These are phyloP conservation scores for Temnothorax nylanderi DNA, from an alignment of 1,140 invertebrate species.

Conservation along the genomic window DNA sequence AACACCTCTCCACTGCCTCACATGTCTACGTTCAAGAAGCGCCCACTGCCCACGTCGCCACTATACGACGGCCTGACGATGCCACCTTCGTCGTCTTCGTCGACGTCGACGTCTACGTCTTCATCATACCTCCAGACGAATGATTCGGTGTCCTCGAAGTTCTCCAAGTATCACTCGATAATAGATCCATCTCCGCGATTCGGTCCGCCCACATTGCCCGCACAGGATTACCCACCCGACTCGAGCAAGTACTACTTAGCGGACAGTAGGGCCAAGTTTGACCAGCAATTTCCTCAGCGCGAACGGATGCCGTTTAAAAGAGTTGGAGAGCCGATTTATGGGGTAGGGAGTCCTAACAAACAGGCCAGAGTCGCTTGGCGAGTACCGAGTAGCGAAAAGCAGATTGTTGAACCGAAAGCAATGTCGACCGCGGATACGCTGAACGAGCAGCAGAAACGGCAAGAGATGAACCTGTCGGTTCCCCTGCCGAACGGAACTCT, in stretches of 20 bases:
- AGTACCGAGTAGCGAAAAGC: constrained; percentile 85
- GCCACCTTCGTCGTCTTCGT: constrained; percentile 64
- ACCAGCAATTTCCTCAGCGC: constrained; percentile 41
- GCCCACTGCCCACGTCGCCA: constrained; percentile 78
- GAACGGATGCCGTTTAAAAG: constrained; percentile 79
- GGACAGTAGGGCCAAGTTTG: constrained; percentile 65
- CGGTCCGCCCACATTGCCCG: constrained; percentile 58
- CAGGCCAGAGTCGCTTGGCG: constrained; percentile 85
- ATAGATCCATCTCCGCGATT: constrained; percentile 64
- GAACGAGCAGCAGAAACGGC: constrained; percentile 78
- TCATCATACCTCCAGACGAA: constrained; percentile 73
- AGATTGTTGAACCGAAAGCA: constrained; percentile 85
- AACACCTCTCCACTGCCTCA: constrained; percentile 77
- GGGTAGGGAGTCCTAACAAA: constrained; percentile 80
- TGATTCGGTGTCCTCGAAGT: constrained; percentile 68
- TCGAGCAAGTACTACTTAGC: constrained; percentile 78
- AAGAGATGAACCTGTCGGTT: constrained; percentile 75
- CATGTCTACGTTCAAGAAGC: constrained; percentile 83
- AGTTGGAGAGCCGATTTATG: constrained; percentile 74
- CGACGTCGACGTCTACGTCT: constrained; percentile 55
- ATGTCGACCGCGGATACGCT: constrained; percentile 77
- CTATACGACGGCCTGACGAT: constrained; percentile 68
- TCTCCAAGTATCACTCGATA: constrained; percentile 71
- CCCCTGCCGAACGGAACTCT: constrained; percentile 77
- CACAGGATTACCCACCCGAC: constrained; percentile 77